Conservation (phyloP, 2,113 vertebrate genomes). For the Protobothrops mucrosquamatus region DNA sequence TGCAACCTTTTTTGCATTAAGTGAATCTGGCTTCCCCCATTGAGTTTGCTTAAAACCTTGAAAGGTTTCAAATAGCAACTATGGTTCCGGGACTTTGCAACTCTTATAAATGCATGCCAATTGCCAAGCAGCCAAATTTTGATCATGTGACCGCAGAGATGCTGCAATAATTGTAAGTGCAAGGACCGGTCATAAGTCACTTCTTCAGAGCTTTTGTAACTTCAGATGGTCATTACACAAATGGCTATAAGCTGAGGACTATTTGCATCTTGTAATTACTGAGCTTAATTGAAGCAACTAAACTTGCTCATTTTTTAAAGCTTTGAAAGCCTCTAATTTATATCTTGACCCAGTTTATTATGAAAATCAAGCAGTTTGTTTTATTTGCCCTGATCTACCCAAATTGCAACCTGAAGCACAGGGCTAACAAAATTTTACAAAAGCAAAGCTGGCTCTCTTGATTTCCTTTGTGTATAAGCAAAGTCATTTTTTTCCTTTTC, state of each 20-base stretch:
- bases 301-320: neutral
- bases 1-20: neutral
- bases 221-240: neutral
- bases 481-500: neutral
- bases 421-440: neutral
- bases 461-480: neutral
- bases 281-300: neutral
- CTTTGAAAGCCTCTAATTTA: neutral
- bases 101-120: neutral
- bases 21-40: neutral
- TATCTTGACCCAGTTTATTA: neutral
- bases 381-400: neutral
- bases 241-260: neutral
- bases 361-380: constrained; percentile 5
- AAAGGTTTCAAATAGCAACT: neutral
- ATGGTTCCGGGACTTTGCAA: neutral
- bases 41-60: neutral
- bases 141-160: neutral
- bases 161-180: neutral
- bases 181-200: neutral
- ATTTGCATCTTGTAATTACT: neutral
- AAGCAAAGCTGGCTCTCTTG: neutral
- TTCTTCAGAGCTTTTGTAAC: neutral
- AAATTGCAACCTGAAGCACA: accelerated
- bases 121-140: neutral